phyloP scores from a whole-genome alignment of 2,797 vertebrate genomes.

The Acanthis flammea region DNA sequence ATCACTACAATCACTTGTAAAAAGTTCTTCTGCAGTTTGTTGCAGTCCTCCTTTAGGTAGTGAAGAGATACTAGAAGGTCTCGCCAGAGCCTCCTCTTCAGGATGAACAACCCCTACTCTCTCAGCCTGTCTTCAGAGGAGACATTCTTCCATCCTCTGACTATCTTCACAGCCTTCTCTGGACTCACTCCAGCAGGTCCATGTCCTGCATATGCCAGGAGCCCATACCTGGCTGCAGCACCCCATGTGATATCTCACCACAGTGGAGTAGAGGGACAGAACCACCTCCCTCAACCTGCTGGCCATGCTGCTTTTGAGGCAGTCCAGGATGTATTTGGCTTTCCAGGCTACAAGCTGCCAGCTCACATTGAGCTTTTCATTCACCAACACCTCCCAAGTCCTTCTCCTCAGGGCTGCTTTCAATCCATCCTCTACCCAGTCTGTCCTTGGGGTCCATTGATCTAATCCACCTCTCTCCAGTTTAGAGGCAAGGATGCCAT shows the following conservation, averaged over 20 bases:
- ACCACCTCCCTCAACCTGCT: neutral
- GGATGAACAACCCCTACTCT: neutral
- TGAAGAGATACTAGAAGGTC: neutral
- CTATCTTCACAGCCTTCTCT: neutral
- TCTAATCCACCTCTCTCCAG: accelerated
- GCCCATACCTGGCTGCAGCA: neutral
- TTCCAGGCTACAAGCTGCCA: neutral
- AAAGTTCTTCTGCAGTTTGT: neutral
- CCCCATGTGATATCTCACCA: neutral
- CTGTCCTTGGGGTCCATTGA: accelerated
- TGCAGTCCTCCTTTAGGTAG: neutral
- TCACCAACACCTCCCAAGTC: neutral
- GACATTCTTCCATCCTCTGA: neutral
- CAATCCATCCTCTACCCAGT: neutral
- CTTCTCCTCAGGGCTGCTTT: neutral
- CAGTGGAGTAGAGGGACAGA: neutral
- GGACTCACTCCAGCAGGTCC: neutral
- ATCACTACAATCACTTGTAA: no score
- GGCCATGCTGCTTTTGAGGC: neutral
- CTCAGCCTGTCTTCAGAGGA: neutral
- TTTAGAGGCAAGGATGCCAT: neutral
- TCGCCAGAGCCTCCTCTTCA: neutral
- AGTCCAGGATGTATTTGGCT: neutral
- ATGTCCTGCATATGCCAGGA: neutral
- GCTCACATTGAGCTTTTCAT: neutral